A percentile compares a stretch with the other conserved stretches of the same genome.
phyloP scores from a whole-genome alignment of 92 coral and sea anemone species.

The Umimayanthus kanabou region DNA sequence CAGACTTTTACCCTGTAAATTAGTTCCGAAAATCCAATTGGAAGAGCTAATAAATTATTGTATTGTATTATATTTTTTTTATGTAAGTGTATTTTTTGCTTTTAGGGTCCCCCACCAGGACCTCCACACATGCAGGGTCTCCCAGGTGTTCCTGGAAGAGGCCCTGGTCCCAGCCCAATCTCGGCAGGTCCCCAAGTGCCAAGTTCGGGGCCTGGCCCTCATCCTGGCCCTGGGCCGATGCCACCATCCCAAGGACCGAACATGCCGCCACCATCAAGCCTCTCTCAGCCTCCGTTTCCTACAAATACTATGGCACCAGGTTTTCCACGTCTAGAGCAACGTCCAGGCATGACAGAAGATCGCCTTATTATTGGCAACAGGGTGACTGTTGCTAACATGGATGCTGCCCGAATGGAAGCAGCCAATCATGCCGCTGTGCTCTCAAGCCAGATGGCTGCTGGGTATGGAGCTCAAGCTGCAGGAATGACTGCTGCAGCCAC shows the following conservation, averaged over 20 bases:
- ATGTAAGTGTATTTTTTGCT: not conserved
- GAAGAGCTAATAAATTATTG: no score
- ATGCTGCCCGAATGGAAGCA: conserved; percentile 54
- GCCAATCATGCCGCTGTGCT: conserved; percentile 57
- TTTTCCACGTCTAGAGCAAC: conserved; percentile 34
- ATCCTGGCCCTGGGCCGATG: conserved; percentile 31
- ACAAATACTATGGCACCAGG: conserved; percentile 31
- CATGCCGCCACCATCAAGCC: conserved; percentile 37
- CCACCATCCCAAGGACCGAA: conserved; percentile 36
- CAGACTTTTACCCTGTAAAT: no score
- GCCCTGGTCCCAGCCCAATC: conserved; percentile 36
- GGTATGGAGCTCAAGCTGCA: conserved; percentile 60
- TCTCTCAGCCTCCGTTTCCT: conserved; percentile 36
- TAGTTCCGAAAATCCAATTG: no score
- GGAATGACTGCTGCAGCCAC: conserved; percentile 83
- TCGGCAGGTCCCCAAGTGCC: conserved; percentile 39
- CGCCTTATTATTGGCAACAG: conserved; percentile 83
- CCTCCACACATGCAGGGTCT: conserved; percentile 43
- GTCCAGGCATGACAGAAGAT: conserved; percentile 46
- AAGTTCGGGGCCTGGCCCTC: conserved; percentile 36
- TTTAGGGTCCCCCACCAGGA: conserved; percentile 34
- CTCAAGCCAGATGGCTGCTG: conserved; percentile 58
- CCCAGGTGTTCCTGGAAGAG: conserved; percentile 40
- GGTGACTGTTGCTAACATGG: conserved; percentile 86
- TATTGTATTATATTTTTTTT: no score